These are phyloP conservation scores for Plestiodon gilberti DNA, from an alignment of 2,113 vertebrate genomes.

Conservation along the genomic window DNA sequence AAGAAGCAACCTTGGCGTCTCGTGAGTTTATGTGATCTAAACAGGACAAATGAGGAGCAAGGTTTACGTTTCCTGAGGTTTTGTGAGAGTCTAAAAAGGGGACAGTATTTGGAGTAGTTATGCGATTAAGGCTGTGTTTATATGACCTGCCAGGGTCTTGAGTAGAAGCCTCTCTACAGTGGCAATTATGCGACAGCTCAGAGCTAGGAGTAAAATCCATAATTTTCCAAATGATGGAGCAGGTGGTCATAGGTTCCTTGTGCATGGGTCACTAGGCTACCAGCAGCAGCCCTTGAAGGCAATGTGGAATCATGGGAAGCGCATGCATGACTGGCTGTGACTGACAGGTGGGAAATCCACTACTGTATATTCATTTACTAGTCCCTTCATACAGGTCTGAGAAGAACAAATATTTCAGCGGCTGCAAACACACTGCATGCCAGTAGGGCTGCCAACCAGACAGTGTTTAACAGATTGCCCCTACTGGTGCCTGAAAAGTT, in stretches of 20 bases:
- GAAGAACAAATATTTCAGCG: neutral
- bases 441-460: neutral
- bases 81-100: neutral
- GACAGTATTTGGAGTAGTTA: neutral
- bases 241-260: neutral
- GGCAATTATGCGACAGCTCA: neutral
- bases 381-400: neutral
- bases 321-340: neutral
- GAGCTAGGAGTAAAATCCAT: neutral
- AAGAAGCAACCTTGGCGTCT: slow-evolving; percentile 10
- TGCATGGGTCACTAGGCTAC: neutral
- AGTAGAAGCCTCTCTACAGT: neutral
- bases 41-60: neutral
- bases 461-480: neutral
- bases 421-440: too few species aligned
- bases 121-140: neutral
- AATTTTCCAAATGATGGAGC: neutral
- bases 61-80: neutral
- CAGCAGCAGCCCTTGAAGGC: neutral
- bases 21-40: neutral
- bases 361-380: neutral
- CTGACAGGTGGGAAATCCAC: neutral
- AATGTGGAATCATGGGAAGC: neutral
- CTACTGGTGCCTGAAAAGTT: neutral
- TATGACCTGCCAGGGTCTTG: neutral